Percentiles rank a stretch among this genome's conserved stretches.
Evolutionary conservation across 1,140 invertebrate genomes (phyloP).

Genomic region (Globodera rostochiensis): DNA sequence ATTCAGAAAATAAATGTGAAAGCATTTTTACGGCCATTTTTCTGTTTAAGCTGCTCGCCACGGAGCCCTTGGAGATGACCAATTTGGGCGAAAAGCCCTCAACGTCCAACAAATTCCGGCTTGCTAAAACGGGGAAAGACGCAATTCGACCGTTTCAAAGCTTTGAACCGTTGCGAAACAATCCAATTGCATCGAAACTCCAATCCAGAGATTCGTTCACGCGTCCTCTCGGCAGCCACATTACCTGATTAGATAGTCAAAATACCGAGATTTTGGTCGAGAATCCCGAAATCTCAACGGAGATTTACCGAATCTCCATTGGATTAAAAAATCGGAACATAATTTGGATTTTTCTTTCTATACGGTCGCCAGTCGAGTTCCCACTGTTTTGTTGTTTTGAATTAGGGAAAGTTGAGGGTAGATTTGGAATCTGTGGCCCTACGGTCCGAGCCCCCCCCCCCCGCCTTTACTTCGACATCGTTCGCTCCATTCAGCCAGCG

Average conservation of each 20-base stretch:
- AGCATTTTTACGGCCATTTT: slow-evolving; percentile 3
- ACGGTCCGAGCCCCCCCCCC: too few relatives aligned
- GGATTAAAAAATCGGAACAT: too few relatives aligned
- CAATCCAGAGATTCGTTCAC: slow-evolving; percentile 22
- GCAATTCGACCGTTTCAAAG: not conserved
- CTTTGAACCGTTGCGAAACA: slow-evolving; percentile 20
- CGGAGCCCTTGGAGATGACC: slow-evolving; percentile 25
- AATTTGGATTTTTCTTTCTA: too few relatives aligned
- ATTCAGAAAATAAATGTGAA: not conserved
- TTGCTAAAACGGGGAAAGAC: too few relatives aligned
- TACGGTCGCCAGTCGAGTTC: too few relatives aligned
- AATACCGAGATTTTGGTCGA: too few relatives aligned
- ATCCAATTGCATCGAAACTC: slow-evolving; percentile 21
- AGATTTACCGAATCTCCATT: too few relatives aligned
- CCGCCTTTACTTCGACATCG: not conserved
- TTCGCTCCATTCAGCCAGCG: not conserved
- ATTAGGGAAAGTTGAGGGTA: too few relatives aligned
- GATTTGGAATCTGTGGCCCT: too few relatives aligned
- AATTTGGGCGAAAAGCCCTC: slow-evolving; percentile 3
- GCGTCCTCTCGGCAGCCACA: not conserved
- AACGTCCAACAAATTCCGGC: too few relatives aligned
- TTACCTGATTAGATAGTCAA: not conserved
- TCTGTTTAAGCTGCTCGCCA: slow-evolving; percentile 9
- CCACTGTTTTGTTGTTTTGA: too few relatives aligned
- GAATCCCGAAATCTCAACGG: too few relatives aligned